Percentiles rank a stretch among this genome's conserved stretches.
These are phyloP conservation scores for Aspidiotus destructor DNA, from an alignment of 2,888 invertebrate genomes.

Conservation along the genomic window DNA sequence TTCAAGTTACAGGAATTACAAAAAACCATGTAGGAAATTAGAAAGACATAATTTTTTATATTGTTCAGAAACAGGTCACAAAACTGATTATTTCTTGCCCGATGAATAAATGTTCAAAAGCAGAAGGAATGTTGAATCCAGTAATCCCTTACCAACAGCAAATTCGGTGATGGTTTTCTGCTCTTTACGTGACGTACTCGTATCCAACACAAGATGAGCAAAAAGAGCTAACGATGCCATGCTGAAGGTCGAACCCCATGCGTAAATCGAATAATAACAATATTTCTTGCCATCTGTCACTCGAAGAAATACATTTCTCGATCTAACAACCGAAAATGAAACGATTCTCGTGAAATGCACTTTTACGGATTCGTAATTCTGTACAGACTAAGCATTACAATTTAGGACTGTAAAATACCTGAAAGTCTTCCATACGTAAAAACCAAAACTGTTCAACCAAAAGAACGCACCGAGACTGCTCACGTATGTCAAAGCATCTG, in stretches of 20 bases:
- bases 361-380: too few relatives aligned
- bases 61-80: too few relatives aligned
- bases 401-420: too few relatives aligned
- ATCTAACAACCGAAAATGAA: slow-evolving; percentile 45
- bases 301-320: slow-evolving; percentile 70
- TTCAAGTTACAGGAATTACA: too few relatives aligned
- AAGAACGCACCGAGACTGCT: slow-evolving; percentile 71
- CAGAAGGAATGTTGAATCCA: too few relatives aligned
- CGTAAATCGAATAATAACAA: slow-evolving; percentile 74
- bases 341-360: too few relatives aligned
- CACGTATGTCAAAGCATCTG: slow-evolving; percentile 67
- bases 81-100: too few relatives aligned
- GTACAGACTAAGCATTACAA: too few relatives aligned
- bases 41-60: too few relatives aligned
- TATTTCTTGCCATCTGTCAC: slow-evolving; percentile 79
- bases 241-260: slow-evolving; percentile 62
- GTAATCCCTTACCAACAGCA: slow-evolving; percentile 31
- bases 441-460: slow-evolving; percentile 77
- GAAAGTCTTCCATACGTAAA: slow-evolving; percentile 81
- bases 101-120: too few relatives aligned
- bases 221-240: slow-evolving; percentile 67
- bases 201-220: slow-evolving; percentile 69
- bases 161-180: slow-evolving; percentile 23
- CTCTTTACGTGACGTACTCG: slow-evolving; percentile 40
- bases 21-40: too few relatives aligned